Evolutionary conservation across 53 echinoderm and acorn worm species (phyloP), one percentile per base, ranked within the genome.

Genomic region (Apostichopus leukothele): DNA sequence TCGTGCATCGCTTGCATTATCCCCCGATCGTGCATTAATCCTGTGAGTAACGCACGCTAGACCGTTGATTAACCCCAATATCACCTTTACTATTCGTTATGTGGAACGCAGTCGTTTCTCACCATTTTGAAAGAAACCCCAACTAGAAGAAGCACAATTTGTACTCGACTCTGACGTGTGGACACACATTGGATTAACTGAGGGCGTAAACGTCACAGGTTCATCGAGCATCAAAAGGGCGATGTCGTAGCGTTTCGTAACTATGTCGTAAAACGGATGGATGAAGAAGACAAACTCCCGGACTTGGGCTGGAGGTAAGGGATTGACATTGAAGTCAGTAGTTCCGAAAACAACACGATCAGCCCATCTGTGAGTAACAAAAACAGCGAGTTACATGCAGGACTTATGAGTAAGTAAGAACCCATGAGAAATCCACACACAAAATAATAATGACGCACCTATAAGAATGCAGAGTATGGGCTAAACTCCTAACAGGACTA

Each of bases 181-280:
- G 20, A 85, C 67, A 51, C 85, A 85, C 67, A 85, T 85, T 18
- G 67, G 63, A 63, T 50, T 67, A 1, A 85, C 85, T 25, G 10
- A 13, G 20, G 53, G 12, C 25, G 22, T 66, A 5, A 85, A 18
- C 0, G 5, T 50, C 9, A 85, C 67, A 1, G 85, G 50, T 16
- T 85, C 85, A 20, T 85, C 67, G 5, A 85, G 85, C 18, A 85
- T n/a, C 66, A 85, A 67, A 67, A 85, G 85, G 21, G 85, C 85
- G 16, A 85, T 66, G 66, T 85, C 85, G 50, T 67, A 60, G 25
- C 27, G 21, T n/a, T 66, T 50, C 12, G 85, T 5, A 16, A 39
- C 20, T 3, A 9, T 5, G 23, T 85, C 85, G 66, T 12, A 85
- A 7, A 27, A 23, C 5, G 85, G 85, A n/a, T 85, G 85, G 13